These are phyloP conservation scores for Mayetiola destructor DNA, from an alignment of 2,888 invertebrate genomes.

Conservation along the genomic window DNA sequence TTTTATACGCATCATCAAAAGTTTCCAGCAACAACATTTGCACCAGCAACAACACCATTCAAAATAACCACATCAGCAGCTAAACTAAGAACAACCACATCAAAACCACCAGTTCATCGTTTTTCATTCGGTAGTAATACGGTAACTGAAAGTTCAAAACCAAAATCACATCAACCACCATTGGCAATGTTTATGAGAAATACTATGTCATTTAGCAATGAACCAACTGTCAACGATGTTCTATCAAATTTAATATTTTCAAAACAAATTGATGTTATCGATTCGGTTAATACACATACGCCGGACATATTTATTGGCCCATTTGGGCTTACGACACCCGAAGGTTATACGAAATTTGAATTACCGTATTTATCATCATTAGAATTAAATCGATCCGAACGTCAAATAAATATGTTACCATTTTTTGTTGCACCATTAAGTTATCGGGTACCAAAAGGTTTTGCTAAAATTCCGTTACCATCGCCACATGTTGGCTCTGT, in stretches of 20 bases:
- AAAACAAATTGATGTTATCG: constrained; percentile 60
- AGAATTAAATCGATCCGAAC: constrained; percentile 49
- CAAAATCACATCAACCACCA: constrained; percentile 71
- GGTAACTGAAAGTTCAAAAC: constrained; percentile 38
- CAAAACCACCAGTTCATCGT: constrained; percentile 33
- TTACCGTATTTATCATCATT: constrained; percentile 66
- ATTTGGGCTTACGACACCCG: constrained; percentile 52
- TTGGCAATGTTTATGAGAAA: constrained; percentile 64
- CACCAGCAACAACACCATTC: constrained; percentile 17
- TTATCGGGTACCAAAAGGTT: constrained; percentile 69
- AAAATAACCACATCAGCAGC: constrained; percentile 22
- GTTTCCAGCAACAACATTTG: constrained; percentile 4
- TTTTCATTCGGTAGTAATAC: constrained; percentile 36
- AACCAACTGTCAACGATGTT: constrained; percentile 52
- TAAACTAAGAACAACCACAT: constrained; percentile 22
- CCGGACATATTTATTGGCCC: constrained; percentile 74
- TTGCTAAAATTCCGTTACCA: constrained; percentile 72
- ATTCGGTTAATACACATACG: constrained; percentile 50
- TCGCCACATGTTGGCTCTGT: constrained; percentile 78
- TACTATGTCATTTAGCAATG: constrained; percentile 34
- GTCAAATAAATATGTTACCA: constrained; percentile 57
- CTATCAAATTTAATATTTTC: constrained; percentile 52
- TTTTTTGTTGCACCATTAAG: constrained; percentile 78
- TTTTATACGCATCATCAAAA: constrained; percentile 28
- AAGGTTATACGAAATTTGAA: constrained; percentile 64